phyloP scores from a whole-genome alignment of 2,113 vertebrate species.

The Amazona vittata region DNA sequence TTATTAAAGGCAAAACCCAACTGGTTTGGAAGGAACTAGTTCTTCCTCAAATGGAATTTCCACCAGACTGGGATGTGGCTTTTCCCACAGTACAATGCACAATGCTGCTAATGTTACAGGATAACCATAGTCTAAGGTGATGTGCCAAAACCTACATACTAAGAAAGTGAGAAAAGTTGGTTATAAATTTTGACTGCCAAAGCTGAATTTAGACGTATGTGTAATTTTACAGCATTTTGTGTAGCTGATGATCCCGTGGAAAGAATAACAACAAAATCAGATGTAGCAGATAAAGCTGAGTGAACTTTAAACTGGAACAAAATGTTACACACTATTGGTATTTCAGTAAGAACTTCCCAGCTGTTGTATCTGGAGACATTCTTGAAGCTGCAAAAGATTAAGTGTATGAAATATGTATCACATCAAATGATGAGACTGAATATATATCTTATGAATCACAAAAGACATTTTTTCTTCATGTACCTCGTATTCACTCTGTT shows the following conservation, averaged over 20 bases:
- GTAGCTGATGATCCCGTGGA: not conserved
- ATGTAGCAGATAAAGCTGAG: not conserved
- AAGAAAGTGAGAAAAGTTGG: not conserved
- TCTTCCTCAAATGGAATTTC: conserved; percentile 13
- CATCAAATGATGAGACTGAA: not conserved
- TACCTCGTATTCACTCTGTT: not conserved
- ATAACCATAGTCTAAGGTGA: not conserved
- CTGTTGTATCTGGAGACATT: not conserved
- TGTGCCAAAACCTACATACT: conserved; percentile 26
- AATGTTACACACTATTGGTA: not conserved
- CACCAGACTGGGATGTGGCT: not conserved
- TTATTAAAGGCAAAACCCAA: conserved; percentile 2
- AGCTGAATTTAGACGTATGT: conserved; percentile 19
- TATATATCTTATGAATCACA: not conserved
- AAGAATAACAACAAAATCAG: not conserved
- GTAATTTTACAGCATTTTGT: not conserved
- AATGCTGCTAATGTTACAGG: not conserved
- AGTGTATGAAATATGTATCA: not conserved
- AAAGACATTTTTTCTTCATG: not conserved
- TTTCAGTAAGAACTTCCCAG: not conserved
- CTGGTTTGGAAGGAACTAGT: not conserved
- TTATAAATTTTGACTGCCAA: conserved; percentile 5
- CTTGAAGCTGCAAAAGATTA: not conserved
- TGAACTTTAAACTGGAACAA: not conserved
- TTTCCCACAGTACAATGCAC: not conserved